Base-by-base conservation (phyloP, 2,888 invertebrate genomes). In the Schrankia costaestrigalis region DNA sequence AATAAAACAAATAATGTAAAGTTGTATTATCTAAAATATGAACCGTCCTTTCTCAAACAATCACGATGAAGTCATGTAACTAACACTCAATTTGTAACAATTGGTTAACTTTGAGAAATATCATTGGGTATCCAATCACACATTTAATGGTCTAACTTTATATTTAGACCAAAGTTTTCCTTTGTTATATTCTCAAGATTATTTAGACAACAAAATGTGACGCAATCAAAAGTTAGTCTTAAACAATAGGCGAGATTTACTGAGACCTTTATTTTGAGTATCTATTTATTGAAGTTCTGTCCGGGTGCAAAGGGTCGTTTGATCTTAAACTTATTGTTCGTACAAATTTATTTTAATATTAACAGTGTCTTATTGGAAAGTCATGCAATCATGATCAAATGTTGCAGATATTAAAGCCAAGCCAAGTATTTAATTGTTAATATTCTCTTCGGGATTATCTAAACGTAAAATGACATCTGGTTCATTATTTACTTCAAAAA, bases 61-160 rank as follows among this genome's bases (percentile, higher is more conserved):
- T 33, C 7, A 17, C 41, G 22, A 45, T 39, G 37, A 35, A 41
- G 22, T 18, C 28, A 42, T 41, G 30, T 36, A 58, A 51, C 44
- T 51, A 55, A 43, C 59, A 52, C 46, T 56, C 48, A 43, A 45
- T 48, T 48, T 44, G 26, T 46, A 52, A 42, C 56, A 51, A 58
- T 56, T 56, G 56, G 48, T 44, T 45, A 51, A 58, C 58, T 56
- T 44, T 21, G 31, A 32, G 56, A 46, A 56, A 58, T 56, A 52
- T 46, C 56, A 56, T 56, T 46, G 40, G 40, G 37, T 39, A 52
- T 56, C 52, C 56, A 48, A 58, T 56, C 56, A 58, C 44, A 56
- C 46, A 36, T 52, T 45, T 48, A 52, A 59, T 49, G 41, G 40
- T 11, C 25, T 29, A 52, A 56, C 49, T 59, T 56, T 56, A 46